These are phyloP conservation scores for Eupelmus urozonus DNA, from an alignment of 2,888 invertebrate species.

Conservation along the genomic window DNA sequence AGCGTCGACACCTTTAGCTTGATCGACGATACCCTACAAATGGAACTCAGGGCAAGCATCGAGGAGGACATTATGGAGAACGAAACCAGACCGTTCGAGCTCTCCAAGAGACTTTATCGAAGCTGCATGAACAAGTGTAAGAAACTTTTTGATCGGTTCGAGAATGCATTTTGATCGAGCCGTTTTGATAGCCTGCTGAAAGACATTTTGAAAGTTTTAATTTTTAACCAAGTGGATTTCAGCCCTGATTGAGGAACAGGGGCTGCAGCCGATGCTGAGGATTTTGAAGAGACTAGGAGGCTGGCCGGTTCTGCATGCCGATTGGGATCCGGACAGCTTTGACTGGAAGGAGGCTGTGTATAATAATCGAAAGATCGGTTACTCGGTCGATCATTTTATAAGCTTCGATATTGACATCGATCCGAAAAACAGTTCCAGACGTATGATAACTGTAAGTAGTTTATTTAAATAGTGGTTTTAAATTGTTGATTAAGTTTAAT, in stretches of 20 bases:
- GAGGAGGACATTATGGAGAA: conserved; percentile 80
- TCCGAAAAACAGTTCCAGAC: conserved; percentile 88
- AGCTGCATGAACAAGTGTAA: conserved; percentile 94
- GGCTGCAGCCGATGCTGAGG: conserved; percentile 83
- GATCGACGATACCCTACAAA: conserved; percentile 86
- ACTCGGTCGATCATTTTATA: conserved; percentile 91
- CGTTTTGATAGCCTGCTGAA: too few relatives aligned
- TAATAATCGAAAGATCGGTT: conserved; percentile 86
- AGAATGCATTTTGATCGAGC: too few relatives aligned
- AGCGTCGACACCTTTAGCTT: conserved; percentile 87
- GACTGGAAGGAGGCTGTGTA: conserved; percentile 89
- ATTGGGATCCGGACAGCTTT: conserved; percentile 85
- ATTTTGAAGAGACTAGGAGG: conserved; percentile 88
- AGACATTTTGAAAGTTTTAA: conserved; percentile 39
- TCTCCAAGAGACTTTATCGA: conserved; percentile 90
- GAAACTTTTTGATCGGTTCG: too few relatives aligned
- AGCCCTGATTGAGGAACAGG: conserved; percentile 89
- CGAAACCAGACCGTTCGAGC: conserved; percentile 85
- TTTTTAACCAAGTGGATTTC: conserved; percentile 61
- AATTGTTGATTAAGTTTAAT: too few relatives aligned
- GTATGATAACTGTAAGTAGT: conserved; percentile 88
- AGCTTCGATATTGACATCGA: conserved; percentile 92
- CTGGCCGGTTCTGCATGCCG: conserved; percentile 89
- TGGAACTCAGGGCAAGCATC: conserved; percentile 85
- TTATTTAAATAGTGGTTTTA: too few relatives aligned